Base-by-base conservation (phyloP, 2,888 invertebrate species). In the Nesidiocoris tenuis region DNA sequence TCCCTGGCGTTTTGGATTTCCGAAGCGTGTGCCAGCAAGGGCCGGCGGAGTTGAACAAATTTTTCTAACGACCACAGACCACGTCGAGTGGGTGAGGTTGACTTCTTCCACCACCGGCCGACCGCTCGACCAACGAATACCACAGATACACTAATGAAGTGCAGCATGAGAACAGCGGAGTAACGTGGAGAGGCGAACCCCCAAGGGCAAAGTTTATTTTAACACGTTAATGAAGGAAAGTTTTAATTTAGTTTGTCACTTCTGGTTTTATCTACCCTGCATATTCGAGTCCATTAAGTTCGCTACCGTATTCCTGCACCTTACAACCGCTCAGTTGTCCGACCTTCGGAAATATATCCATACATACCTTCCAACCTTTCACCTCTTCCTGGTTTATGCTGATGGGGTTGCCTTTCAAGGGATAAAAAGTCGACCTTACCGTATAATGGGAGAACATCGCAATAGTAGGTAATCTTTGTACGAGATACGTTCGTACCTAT, bases 171-270 rank as follows among this genome's bases (percentile, higher is more conserved):
- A n/a, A n/a, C n/a, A n/a, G n/a, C n/a, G n/a, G n/a, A n/a, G n/a
- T n/a, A n/a, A n/a, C n/a, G n/a, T 21, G 17, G 59, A 59, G 39
- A 39, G 39, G 39, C 39, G 5, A 12, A 25, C 70, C 70, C 70
- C 25, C 70, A 57, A 59, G 57, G 70, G 70, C 57, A 68, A 70
- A 70, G 70, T 70, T 70, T 24, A 39, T 39, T 39, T 70, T 39
- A 57, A 59, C 70, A 70, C 70, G 70, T 70, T 70, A 70, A 70
- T 70, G 70, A 70, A 70, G 70, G 70, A 70, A 70, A 70, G 70
- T 70, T 70, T 70, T 70, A 70, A 70, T 70, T 70, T 70, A 70
- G 70, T 70, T 70, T 59, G 70, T 70, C 70, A 57, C 70, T 70
- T 70, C n/a, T 25, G 70, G 70, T 59, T 70, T 70, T 70, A 59